Evolutionary conservation across 2,113 vertebrate species (phyloP), one percentile per base, ranked within the genome.

Genomic region (Meleagris gallopavo): DNA sequence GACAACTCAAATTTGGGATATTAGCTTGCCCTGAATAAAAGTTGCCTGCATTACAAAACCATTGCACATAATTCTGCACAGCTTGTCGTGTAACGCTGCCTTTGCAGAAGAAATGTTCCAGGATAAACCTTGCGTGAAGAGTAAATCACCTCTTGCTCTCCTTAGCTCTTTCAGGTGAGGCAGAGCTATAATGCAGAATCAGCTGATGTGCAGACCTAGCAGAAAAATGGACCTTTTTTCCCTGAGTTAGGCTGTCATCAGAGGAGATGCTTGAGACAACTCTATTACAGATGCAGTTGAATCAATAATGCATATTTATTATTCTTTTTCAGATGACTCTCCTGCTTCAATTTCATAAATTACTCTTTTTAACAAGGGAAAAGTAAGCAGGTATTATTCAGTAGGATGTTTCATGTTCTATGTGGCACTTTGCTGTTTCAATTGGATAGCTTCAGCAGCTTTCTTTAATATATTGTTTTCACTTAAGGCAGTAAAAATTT

Each of bases 401-500:
- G 62, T 71, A 67, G 20, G 64, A 75, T 74, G 78, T 95, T 96
- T 95, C 50, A 14, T 93, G 73, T 73, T 58, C 77, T 58, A 27
- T 3, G 46, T 92, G 73, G 40, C 81, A 79, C 0, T 1, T 48
- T 9, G 13, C 34, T 97, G 52, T 90, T 88, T 67, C 70, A 96
- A 66, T 38, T 95, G 70, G 41, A 32, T 38, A 36, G 17, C 74
- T 86, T 97, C 86, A 83, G 77, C 65, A 55, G 36, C 79, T 60
- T 90, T 86, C 66, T 91, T 54, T 76, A 88, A 92, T 58, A 5
- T 92, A 78, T 40, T 95, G 27, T 91, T 76, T 97, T 97, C 92
- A 98, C 83, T 95, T 87, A 90, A 54, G 91, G 92, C 70, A 87
- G 76, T 65, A 36, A 85, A 94, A 83, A 95, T 95, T 97, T 96